These are phyloP conservation scores for Cryptocheilus praepositus DNA, from an alignment of 2,888 invertebrate genomes.

Conservation along the genomic window DNA sequence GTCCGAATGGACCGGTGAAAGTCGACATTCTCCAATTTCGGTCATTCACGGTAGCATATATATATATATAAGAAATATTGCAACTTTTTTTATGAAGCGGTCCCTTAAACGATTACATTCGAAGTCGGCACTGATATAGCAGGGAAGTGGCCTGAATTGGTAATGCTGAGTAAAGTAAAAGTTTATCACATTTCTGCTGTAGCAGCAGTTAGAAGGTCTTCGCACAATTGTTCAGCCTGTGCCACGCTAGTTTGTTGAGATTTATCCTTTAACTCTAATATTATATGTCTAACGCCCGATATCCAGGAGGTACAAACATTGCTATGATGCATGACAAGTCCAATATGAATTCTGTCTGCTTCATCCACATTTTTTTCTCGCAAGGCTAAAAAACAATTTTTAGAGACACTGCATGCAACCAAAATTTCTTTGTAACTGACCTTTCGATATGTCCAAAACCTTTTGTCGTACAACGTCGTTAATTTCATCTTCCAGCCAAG, in stretches of 20 bases:
- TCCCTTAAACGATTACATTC: no score
- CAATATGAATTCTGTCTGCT: constrained; percentile 79
- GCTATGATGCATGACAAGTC: constrained; percentile 79
- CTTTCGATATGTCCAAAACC: constrained; percentile 77
- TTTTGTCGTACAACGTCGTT: constrained; percentile 75
- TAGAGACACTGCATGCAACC: neutral
- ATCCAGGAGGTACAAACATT: constrained; percentile 79
- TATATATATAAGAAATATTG: no score
- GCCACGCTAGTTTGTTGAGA: constrained; percentile 5
- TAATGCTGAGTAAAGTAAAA: no score
- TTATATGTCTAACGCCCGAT: constrained; percentile 79
- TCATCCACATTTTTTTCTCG: constrained; percentile 74
- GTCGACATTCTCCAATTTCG: no score
- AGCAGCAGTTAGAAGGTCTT: neutral
- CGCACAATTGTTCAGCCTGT: neutral
- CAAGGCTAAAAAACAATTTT: constrained; percentile 75
- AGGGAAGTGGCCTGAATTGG: no score
- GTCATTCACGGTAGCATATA: no score
- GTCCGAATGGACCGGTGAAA: no score
- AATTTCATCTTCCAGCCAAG: constrained; percentile 79
- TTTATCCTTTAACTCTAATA: constrained; percentile 69
- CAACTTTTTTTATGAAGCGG: no score
- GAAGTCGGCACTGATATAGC: no score
- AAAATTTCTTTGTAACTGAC: constrained; percentile 64
- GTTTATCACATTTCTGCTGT: no score